Evolutionary conservation across 2,113 vertebrate genomes (phyloP), one percentile per base, ranked within the genome.

Genomic region (Etheostoma spectabile): DNA sequence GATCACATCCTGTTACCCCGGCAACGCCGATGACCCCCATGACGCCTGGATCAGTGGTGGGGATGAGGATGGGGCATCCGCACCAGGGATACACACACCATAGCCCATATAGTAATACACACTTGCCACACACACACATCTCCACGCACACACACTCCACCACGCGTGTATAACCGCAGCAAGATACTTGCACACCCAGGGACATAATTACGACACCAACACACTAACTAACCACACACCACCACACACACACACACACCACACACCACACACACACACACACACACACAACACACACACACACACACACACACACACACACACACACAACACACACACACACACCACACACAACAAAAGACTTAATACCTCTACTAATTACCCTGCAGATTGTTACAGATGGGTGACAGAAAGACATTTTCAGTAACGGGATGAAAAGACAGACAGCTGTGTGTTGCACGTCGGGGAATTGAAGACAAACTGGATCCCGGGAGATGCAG

Each of bases 71-170:
- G 57, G 88, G 97, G 64, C 97, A 98, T 93, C 96, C 97, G 27
- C 97, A 98, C 93, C 97, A 96, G 90, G 97, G 96, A 68, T 97
- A 94, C 69, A 93, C 94, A 65, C 93, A 97, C 94, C 96, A 96
- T 82, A 97, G 95, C 79, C 96, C 96, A 2, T 97, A 97, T 80
- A 98, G 97, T 95, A 98, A 97, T 89, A 96, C 95, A n/a, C 98
- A 97, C 91, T 91, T 98, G 72, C 98, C 97, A 51, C 98, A 99
- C 88, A 97, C 96, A 91, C 98, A 99, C 92, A 94, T 93, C 77
- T 90, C 91, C 74, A 80, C 93, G 45, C 93, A 94, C 88, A 94
- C 96, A 95, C 98, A 99, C 91, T 99, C 98, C 0, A 99, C 98
- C 79, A 99, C 98, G 0, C 88, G 98, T 35, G 98, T 99, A 98